Base-by-base conservation (phyloP, 2,797 vertebrate genomes). In the Mico argentatus region DNA sequence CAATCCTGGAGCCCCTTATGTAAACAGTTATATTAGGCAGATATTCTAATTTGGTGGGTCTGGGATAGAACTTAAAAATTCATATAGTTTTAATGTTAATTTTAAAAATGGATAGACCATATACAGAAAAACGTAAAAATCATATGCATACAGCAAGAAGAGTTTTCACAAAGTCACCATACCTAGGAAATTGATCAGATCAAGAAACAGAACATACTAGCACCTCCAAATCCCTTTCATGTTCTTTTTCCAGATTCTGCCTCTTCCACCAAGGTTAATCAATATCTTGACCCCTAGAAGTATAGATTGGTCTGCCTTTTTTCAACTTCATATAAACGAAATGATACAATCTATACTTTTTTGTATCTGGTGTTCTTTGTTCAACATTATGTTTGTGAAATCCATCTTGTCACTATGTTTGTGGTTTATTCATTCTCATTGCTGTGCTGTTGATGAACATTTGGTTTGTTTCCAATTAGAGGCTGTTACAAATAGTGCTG, bases 91-190 rank as follows among this genome's bases (percentile, higher is more conserved):
- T 90, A 46, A 6, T 30, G 19, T 27, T 70, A 72, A 79, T 80
- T 88, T 94, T 80, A 67, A 86, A n/a, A 26, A 90, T 59, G 33
- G 13, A 11, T 9, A 64, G 57, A 33, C 76, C 30, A 75, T 50
- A 44, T 61, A 94, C 2, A 80, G 36, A 79, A 95, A 95, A 92
- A 75, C 59, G 13, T 64, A 96, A 84, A 96, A 48, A 14, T 39
- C 1, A 2, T n/a, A 94, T 27, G 5, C 3, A 19, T 24, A 48
- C 27, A 46, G 14, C 8, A 4, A 44, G 39, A 93, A 80, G 46
- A 57, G 4, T 73, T 95, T 95, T 33, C 50, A 72, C 26, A 90
- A 55, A 82, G 39, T 88, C 46, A 73, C 67, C 19, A 57, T 67
- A 17, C 44, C 2, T 6, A 48, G n/a, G 44, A 95, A 59, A 92